phyloP scores from a whole-genome alignment of 2,113 vertebrate species.

The Cryptotis parvus region DNA sequence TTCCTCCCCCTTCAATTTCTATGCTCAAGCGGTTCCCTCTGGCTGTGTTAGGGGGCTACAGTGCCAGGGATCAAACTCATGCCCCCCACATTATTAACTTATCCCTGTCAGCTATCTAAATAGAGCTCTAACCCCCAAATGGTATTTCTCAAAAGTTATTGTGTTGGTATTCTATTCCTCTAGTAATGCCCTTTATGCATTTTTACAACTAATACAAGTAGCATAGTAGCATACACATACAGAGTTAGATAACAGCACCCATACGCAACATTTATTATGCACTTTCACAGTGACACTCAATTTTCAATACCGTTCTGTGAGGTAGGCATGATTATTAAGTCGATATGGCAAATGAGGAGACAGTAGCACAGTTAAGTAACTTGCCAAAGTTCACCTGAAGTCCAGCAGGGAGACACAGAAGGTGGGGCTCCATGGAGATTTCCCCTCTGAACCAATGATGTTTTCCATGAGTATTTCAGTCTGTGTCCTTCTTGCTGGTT shows the following conservation, averaged over 20 bases:
- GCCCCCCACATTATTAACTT: no score
- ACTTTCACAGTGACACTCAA: not conserved
- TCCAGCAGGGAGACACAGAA: no score
- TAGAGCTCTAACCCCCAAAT: no score
- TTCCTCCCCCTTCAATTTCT: no score
- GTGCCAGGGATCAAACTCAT: no score
- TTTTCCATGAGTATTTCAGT: not conserved
- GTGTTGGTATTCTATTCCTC: no score
- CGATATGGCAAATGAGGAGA: conserved; percentile 10
- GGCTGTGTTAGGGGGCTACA: no score
- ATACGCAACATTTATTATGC: not conserved
- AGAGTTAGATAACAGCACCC: not conserved
- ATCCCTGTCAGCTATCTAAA: no score
- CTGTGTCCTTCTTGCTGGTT: not conserved
- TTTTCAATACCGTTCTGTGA: not conserved
- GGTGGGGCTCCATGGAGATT: not conserved
- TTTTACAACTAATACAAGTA: not conserved
- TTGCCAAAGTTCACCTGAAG: not conserved
- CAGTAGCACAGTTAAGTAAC: not conserved
- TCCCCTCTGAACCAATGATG: not conserved
- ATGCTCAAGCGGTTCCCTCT: no score
- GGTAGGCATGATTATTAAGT: not conserved
- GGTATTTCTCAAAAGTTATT: no score
- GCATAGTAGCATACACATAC: not conserved
- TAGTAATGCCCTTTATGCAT: no score